phyloP scores from a whole-genome alignment of 2,888 invertebrate genomes.

The Papilio elwesi region DNA sequence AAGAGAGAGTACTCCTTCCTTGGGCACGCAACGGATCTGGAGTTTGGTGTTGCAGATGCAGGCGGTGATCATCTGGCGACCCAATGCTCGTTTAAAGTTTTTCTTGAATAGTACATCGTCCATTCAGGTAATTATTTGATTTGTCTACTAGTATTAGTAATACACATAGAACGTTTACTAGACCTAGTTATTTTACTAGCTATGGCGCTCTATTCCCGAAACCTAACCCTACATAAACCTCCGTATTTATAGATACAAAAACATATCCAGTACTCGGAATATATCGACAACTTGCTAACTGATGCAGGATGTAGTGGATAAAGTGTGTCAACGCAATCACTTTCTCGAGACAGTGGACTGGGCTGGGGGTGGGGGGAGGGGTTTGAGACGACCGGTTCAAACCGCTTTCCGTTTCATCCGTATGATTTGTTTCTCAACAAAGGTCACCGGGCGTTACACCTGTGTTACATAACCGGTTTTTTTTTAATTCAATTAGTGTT shows the following conservation, averaged over 20 bases:
- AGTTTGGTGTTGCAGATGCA: too few relatives aligned
- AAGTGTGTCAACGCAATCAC: conserved; percentile 38
- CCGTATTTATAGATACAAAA: background rate
- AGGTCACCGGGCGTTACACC: conserved; percentile 18
- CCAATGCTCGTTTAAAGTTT: too few relatives aligned
- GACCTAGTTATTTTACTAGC: too few relatives aligned
- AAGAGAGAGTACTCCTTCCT: too few relatives aligned
- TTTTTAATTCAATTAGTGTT: background rate
- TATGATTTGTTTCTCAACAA: conserved; percentile 18
- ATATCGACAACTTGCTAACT: conserved; percentile 22
- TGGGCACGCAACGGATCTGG: too few relatives aligned
- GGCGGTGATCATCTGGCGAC: too few relatives aligned
- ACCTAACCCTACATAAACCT: too few relatives aligned
- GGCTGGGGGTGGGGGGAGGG: background rate
- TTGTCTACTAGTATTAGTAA: too few relatives aligned
- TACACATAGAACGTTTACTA: too few relatives aligned
- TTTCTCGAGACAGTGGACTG: conserved; percentile 21
- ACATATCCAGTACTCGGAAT: background rate
- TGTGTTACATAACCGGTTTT: background rate
- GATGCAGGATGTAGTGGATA: conserved; percentile 35
- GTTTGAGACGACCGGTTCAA: conserved; percentile 10
- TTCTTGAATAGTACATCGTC: too few relatives aligned
- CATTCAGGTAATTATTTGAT: too few relatives aligned
- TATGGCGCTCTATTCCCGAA: too few relatives aligned
- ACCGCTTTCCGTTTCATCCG: conserved; percentile 38